phyloP scores from a whole-genome alignment of 1,140 invertebrate genomes.

The honey bee (Apis mellifera) region DNA sequence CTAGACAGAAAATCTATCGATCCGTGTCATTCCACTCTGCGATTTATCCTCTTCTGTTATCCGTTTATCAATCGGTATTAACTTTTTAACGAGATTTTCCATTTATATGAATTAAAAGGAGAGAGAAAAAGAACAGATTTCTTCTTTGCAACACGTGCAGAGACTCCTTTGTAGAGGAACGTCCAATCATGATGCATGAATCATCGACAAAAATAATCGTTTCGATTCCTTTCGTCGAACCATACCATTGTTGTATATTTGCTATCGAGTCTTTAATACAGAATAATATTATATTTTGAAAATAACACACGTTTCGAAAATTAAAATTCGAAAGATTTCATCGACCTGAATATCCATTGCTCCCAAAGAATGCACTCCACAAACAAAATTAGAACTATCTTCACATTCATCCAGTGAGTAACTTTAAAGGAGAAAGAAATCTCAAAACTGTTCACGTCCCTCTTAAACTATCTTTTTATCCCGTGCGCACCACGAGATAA shows the following conservation, averaged over 20 bases:
- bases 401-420: no score
- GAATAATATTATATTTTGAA: neutral
- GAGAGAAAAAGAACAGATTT: no score
- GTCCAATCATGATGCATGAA: neutral
- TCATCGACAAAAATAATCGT: neutral
- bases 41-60: constrained; percentile 31
- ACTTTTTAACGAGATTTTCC: neutral
- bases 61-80: constrained; percentile 17
- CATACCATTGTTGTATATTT: neutral
- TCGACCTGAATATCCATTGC: no score
- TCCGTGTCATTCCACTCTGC: constrained; percentile 7
- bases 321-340: no score
- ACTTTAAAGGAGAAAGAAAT: no score
- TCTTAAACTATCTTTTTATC: no score
- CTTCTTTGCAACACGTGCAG: neutral
- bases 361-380: no score
- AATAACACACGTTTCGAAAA: no score
- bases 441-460: no score
- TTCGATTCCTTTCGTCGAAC: neutral
- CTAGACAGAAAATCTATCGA: neutral
- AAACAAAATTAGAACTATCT: no score
- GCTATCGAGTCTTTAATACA: neutral
- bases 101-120: no score
- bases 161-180: neutral
- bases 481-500: no score